phyloP scores from a whole-genome alignment of 2,797 vertebrate genomes.

The Xerus rutilus region DNA sequence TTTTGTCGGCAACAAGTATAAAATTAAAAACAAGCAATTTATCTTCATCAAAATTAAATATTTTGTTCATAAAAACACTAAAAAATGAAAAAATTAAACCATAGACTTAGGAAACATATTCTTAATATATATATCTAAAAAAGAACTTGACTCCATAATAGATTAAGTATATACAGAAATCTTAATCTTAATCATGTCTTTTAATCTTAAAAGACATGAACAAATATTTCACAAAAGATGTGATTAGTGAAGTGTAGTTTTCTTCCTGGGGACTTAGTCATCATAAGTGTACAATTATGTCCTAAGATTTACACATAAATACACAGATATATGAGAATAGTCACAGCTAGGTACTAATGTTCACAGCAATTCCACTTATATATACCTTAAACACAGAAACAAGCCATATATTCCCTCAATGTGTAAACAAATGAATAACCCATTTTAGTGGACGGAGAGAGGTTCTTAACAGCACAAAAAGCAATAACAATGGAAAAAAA shows the following conservation, averaged over 20 bases:
- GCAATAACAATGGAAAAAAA: background rate
- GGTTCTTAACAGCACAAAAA: background rate
- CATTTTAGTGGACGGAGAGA: background rate
- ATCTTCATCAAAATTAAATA: background rate
- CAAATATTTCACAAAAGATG: background rate
- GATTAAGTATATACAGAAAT: background rate
- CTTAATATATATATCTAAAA: conserved; percentile 5
- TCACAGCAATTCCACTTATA: background rate
- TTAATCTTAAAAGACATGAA: background rate
- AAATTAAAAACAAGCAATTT: background rate
- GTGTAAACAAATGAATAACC: background rate
- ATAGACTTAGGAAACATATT: background rate
- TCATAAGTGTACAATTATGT: background rate
- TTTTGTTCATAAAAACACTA: background rate
- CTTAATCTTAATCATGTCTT: too few species aligned
- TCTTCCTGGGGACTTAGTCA: background rate
- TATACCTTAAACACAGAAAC: background rate
- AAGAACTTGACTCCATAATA: background rate
- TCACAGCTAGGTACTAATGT: background rate
- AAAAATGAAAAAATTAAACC: background rate
- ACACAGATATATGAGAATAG: background rate
- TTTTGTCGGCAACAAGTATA: background rate
- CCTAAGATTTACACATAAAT: background rate
- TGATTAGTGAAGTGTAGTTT: background rate
- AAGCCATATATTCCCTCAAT: background rate